phyloP scores from a whole-genome alignment of 2,888 invertebrate species.

The Mimachlamys varia region DNA sequence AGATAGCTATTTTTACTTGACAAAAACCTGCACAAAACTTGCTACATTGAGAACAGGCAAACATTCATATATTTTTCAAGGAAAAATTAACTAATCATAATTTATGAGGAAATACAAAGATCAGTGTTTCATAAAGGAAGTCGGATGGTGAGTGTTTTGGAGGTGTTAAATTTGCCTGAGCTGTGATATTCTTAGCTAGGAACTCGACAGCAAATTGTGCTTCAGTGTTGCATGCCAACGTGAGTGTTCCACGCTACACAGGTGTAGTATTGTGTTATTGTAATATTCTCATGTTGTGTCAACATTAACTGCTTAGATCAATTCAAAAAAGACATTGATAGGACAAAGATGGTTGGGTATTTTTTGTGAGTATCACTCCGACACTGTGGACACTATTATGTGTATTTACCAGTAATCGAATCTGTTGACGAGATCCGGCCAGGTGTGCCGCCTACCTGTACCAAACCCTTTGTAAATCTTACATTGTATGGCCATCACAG shows the following conservation, averaged over 20 bases:
- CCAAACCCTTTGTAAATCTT: not conserved
- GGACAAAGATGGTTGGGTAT: not conserved
- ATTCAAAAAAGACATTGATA: not conserved
- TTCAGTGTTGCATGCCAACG: too few species aligned
- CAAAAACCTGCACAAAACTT: too few species aligned
- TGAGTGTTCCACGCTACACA: not conserved
- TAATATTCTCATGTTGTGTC: not conserved
- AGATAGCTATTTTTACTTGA: not conserved
- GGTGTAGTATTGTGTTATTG: conserved; percentile 1
- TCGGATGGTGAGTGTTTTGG: not conserved
- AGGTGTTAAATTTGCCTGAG: too few species aligned
- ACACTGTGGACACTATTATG: not conserved
- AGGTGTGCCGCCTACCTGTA: not conserved
- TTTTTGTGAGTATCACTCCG: not conserved
- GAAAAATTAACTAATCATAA: too few species aligned
- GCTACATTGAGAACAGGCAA: too few species aligned
- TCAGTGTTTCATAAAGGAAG: not conserved
- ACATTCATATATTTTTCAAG: too few species aligned
- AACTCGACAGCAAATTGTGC: not conserved
- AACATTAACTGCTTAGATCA: not conserved
- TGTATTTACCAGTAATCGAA: not conserved
- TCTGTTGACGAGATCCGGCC: not conserved
- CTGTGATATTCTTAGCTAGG: not conserved
- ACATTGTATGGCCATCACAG: not conserved
- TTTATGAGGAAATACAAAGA: not conserved